These are phyloP conservation scores for Dromas ardeola DNA, from an alignment of 2,113 vertebrate genomes.

Conservation along the genomic window DNA sequence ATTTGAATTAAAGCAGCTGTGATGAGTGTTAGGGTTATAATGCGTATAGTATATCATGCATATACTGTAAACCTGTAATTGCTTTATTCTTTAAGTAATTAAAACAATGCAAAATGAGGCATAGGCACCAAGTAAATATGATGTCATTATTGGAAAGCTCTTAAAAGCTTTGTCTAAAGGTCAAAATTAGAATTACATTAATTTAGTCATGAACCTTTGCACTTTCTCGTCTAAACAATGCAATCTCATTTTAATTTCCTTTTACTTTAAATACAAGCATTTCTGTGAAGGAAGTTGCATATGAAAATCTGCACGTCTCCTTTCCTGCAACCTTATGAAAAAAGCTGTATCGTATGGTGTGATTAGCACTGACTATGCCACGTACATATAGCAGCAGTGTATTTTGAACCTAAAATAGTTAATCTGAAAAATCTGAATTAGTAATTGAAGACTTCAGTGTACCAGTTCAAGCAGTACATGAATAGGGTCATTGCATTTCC, in stretches of 20 bases:
- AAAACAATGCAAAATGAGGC: background rate
- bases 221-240: conserved; percentile 48
- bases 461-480: background rate
- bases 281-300: conserved; percentile 38
- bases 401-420: background rate
- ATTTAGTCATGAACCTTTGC: conserved; percentile 40
- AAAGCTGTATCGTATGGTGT: background rate
- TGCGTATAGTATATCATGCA: background rate
- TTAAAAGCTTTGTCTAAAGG: conserved; percentile 30
- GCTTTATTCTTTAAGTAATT: conserved; percentile 3
- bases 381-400: background rate
- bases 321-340: background rate
- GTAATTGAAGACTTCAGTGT: background rate
- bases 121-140: background rate
- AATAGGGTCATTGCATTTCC: background rate
- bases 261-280: conserved; percentile 29
- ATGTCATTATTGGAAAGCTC: background rate
- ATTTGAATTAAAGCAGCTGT: background rate
- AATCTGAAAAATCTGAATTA: background rate
- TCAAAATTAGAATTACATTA: conserved; percentile 4
- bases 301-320: conserved; percentile 25
- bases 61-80: background rate
- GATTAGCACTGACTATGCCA: background rate
- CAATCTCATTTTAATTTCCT: conserved; percentile 49
- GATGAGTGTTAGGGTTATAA: background rate